A percentile compares a stretch with the other conserved stretches of the same genome.
These are phyloP conservation scores for Drosophila albomicans DNA, from an alignment of 1,140 invertebrate species.

Conservation along the genomic window DNA sequence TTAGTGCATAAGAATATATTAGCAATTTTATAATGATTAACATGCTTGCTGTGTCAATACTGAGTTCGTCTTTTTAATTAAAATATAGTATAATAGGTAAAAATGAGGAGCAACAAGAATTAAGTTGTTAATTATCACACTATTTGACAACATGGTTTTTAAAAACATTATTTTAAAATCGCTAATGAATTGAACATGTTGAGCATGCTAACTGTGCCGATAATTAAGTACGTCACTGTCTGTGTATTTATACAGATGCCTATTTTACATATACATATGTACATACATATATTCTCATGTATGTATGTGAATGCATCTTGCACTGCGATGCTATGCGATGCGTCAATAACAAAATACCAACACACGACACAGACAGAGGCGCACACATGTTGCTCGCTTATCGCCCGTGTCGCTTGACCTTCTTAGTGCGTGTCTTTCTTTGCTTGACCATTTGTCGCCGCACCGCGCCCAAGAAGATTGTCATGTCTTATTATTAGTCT, in stretches of 20 bases:
- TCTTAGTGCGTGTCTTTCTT: slow-evolving; percentile 34
- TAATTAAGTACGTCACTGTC: too few species aligned
- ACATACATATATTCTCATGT: neutral
- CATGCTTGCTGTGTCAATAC: too few species aligned
- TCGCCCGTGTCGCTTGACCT: slow-evolving; percentile 57
- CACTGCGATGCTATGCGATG: neutral
- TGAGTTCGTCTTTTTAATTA: too few species aligned
- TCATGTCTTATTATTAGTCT: slow-evolving; percentile 57
- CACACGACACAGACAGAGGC: slow-evolving; percentile 34
- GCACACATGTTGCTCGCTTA: slow-evolving; percentile 51
- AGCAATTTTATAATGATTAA: neutral
- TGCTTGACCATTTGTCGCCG: slow-evolving; percentile 36
- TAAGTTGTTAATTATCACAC: too few species aligned
- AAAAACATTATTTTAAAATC: too few species aligned
- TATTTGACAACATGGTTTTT: too few species aligned
- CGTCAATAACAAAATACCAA: slow-evolving; percentile 3
- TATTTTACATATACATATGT: too few species aligned
- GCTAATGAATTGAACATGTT: too few species aligned
- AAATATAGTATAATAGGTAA: too few species aligned
- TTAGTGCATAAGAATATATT: neutral
- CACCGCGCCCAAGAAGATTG: slow-evolving; percentile 61
- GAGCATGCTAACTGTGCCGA: too few species aligned
- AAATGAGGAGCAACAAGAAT: too few species aligned
- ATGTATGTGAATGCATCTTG: neutral
- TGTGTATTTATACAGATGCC: neutral